Evolutionary conservation across 2,797 vertebrate species (phyloP).

Genomic region (Thripadectes ignobilis): DNA sequence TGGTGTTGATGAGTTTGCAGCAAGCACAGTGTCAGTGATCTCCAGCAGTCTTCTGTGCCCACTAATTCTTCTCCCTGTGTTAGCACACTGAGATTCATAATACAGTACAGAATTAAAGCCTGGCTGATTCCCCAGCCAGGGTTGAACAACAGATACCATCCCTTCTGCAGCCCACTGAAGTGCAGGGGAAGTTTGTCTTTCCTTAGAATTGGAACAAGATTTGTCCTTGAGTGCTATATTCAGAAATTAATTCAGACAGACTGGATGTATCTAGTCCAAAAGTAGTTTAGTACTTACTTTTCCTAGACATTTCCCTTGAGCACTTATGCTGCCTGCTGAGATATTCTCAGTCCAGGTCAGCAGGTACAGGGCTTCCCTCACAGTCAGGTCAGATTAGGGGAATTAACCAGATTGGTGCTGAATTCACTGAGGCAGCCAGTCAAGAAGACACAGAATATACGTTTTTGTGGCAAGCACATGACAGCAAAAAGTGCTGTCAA

Average conservation of each 20-base stretch:
- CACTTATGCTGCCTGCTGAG: background rate
- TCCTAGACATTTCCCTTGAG: background rate
- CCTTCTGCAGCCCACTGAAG: background rate
- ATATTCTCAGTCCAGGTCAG: background rate
- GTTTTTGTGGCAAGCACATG: background rate
- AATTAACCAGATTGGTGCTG: background rate
- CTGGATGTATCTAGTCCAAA: background rate
- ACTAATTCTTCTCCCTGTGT: background rate
- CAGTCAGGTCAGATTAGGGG: background rate
- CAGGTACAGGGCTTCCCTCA: background rate
- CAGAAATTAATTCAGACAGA: background rate
- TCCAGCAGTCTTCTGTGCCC: background rate
- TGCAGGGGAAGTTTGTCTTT: background rate
- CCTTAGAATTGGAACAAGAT: background rate
- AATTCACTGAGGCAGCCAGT: background rate
- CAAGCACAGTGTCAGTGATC: background rate
- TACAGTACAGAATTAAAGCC: background rate
- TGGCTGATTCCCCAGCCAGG: background rate
- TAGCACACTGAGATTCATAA: background rate
- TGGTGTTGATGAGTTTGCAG: accelerated
- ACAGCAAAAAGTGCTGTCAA: background rate
- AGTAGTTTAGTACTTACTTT: background rate
- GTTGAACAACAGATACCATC: background rate
- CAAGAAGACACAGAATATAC: background rate
- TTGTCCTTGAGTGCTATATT: conserved; percentile 14